Conservation (phyloP, 1,140 invertebrate genomes). For the Drosophila nigromelanica region DNA sequence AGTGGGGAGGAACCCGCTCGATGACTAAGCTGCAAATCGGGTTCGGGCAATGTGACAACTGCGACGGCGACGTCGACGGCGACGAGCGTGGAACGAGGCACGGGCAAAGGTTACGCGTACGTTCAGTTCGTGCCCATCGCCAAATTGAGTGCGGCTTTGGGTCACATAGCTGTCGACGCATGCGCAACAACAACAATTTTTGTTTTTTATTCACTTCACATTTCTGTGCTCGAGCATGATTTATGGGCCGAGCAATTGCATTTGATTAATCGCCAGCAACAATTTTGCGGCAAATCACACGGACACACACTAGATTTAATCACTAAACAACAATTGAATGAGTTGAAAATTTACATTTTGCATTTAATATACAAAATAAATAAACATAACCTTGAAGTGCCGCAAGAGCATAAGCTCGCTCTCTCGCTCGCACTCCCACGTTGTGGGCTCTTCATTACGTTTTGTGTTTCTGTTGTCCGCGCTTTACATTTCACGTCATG, state of each 20-base stretch:
- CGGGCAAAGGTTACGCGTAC: slow-evolving; percentile 74
- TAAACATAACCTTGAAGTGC: no score
- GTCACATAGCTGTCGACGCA: slow-evolving; percentile 65
- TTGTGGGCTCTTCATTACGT: no score
- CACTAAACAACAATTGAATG: background rate
- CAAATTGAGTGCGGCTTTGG: slow-evolving; percentile 34
- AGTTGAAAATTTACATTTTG: background rate
- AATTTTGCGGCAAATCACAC: slow-evolving; percentile 12
- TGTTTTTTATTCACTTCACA: slow-evolving; percentile 22
- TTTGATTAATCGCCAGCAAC: slow-evolving; percentile 39
- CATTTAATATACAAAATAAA: no score
- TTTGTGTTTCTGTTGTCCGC: background rate
- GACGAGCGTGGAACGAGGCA: slow-evolving; percentile 23
- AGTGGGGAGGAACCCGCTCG: slow-evolving; percentile 19
- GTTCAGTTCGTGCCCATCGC: slow-evolving; percentile 64
- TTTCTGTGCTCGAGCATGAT: slow-evolving; percentile 35
- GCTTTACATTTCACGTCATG: no score
- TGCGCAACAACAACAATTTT: slow-evolving; percentile 22
- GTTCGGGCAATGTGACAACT: slow-evolving; percentile 42
- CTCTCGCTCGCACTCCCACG: no score
- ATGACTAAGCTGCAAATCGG: slow-evolving; percentile 41
- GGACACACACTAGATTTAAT: slow-evolving; percentile 3
- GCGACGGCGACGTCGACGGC: slow-evolving; percentile 19
- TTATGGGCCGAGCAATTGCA: slow-evolving; percentile 52
- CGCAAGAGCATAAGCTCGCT: no score